Percentiles rank a stretch among this genome's conserved stretches.
These are phyloP conservation scores for Meda fulgida DNA, from an alignment of 2,797 vertebrate genomes.

Conservation along the genomic window DNA sequence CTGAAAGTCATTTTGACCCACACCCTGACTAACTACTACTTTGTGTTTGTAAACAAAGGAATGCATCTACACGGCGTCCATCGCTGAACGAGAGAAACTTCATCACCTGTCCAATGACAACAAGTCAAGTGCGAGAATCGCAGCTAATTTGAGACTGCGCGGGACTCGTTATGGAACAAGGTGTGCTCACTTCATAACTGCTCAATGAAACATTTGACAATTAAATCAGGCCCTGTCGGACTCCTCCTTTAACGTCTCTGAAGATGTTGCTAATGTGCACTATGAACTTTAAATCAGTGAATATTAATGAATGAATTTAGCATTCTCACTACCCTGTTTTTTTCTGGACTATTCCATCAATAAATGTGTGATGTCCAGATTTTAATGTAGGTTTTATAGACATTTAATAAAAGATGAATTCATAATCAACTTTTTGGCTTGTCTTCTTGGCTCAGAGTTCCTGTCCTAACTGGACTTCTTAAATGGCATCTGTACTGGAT, in stretches of 20 bases:
- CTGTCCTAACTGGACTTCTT: background rate
- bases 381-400: conserved; percentile 47
- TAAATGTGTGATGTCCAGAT: conserved; percentile 12
- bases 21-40: conserved; percentile 29
- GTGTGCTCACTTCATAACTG: background rate
- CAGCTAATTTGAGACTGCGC: conserved; percentile 53
- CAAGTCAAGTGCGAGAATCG: conserved; percentile 49
- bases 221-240: background rate
- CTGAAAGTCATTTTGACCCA: background rate
- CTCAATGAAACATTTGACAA: background rate
- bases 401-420: conserved; percentile 49
- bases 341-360: background rate
- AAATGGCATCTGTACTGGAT: background rate
- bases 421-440: conserved; percentile 27
- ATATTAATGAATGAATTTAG: background rate
- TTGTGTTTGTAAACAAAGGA: conserved; percentile 45
- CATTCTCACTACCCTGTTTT: conserved; percentile 6
- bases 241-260: background rate
- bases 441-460: conserved; percentile 20
- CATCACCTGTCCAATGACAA: conserved; percentile 8
- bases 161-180: background rate
- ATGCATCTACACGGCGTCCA: conserved; percentile 4
- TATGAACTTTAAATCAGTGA: background rate
- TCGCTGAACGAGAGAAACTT: conserved; percentile 18
- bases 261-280: background rate